These are phyloP conservation scores for Metopia argyrocephala DNA, from an alignment of 2,888 invertebrate species.

Conservation along the genomic window DNA sequence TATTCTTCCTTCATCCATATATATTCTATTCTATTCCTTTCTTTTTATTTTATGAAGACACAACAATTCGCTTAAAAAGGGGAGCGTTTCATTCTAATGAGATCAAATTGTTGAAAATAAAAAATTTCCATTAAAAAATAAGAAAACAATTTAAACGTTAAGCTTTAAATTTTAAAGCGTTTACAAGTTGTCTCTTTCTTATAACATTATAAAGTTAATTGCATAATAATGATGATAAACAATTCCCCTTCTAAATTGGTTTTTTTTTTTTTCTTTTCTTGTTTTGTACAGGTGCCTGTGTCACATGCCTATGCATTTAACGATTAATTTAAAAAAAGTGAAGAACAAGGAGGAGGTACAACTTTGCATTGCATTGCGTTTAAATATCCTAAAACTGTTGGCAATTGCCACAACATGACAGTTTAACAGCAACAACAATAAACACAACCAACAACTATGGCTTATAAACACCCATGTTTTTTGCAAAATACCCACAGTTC, in stretches of 20 bases:
- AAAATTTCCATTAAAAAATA: conserved; percentile 56
- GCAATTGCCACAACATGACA: conserved; percentile 61
- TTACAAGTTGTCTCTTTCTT: conserved; percentile 51
- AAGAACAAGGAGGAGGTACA: background rate
- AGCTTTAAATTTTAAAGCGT: conserved; percentile 60
- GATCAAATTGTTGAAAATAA: conserved; percentile 54
- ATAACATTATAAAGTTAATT: conserved; percentile 64
- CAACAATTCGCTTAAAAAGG: background rate
- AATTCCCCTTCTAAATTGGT: conserved; percentile 15
- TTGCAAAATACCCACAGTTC: background rate
- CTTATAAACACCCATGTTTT: background rate
- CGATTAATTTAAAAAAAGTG: background rate
- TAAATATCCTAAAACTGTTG: conserved; percentile 38
- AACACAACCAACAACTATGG: background rate
- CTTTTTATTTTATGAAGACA: too few relatives aligned
- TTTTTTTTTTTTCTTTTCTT: background rate
- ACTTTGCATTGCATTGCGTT: conserved; percentile 55
- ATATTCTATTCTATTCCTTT: background rate
- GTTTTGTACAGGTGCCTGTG: conserved; percentile 53
- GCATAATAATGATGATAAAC: conserved; percentile 60
- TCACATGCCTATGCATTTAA: conserved; percentile 57
- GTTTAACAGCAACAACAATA: conserved; percentile 41
- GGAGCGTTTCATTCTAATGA: conserved; percentile 36
- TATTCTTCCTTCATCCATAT: conserved; percentile 14
- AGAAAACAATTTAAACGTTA: conserved; percentile 22